phyloP scores from a whole-genome alignment of 2,888 invertebrate genomes.

The Syrista parreyssii region DNA sequence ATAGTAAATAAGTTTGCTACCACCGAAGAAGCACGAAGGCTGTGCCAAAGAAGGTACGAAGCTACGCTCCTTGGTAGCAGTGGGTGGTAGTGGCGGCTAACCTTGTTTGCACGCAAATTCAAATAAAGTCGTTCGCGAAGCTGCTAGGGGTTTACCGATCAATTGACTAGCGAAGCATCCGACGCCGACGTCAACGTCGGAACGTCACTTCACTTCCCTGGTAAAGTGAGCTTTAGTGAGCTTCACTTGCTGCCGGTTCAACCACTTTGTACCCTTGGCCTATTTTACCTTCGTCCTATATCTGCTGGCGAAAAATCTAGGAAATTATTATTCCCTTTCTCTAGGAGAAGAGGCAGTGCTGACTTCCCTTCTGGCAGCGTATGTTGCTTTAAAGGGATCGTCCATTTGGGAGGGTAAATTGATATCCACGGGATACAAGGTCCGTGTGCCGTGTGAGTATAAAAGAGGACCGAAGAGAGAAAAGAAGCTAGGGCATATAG shows the following conservation, averaged over 20 bases:
- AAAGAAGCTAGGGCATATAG: not conserved
- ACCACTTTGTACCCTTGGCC: slow-evolving; percentile 29
- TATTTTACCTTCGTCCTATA: slow-evolving; percentile 18
- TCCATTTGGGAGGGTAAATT: not conserved
- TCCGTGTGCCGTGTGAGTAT: not conserved
- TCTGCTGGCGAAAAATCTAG: not conserved
- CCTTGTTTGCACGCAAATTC: slow-evolving; percentile 49
- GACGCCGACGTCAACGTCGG: not conserved
- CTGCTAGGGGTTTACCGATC: slow-evolving; percentile 30
- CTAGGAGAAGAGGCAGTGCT: not conserved
- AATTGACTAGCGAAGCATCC: slow-evolving; percentile 26
- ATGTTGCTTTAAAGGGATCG: not conserved
- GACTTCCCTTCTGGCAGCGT: not conserved
- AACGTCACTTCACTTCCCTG: not conserved
- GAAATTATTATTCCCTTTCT: not conserved
- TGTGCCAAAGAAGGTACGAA: not conserved
- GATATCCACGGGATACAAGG: not conserved
- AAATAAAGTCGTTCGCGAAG: slow-evolving; percentile 34
- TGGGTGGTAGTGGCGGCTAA: slow-evolving; percentile 30
- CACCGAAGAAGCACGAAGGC: not conserved
- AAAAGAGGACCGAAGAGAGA: not conserved
- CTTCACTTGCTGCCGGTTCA: slow-evolving; percentile 11
- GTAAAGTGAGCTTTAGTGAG: not conserved
- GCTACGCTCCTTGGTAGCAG: slow-evolving; percentile 4
- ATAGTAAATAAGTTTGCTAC: too few relatives aligned